Evolutionary conservation across 1,140 invertebrate species (phyloP).

Genomic region (Microplitis demolitor): DNA sequence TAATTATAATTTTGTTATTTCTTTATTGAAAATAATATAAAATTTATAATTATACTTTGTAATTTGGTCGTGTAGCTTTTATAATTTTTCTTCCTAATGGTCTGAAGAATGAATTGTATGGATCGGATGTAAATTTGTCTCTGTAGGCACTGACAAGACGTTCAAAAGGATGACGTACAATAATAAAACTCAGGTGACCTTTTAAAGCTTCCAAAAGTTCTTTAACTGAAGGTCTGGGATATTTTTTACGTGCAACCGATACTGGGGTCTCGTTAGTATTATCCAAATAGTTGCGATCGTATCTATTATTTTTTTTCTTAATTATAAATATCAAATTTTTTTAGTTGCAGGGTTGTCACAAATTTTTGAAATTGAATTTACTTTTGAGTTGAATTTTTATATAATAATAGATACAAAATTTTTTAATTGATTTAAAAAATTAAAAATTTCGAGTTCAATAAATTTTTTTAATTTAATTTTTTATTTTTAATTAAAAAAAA

Average conservation of each 20-base stretch:
- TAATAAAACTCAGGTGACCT: slow-evolving; percentile 77
- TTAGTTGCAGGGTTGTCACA: too few relatives aligned
- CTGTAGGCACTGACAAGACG: slow-evolving; percentile 86
- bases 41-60: too few relatives aligned
- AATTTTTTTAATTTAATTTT: too few relatives aligned
- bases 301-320: slow-evolving; percentile 47
- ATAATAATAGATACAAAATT: background rate
- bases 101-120: too few relatives aligned
- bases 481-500: too few relatives aligned
- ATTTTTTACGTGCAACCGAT: slow-evolving; percentile 74
- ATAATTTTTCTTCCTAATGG: background rate
- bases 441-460: too few relatives aligned
- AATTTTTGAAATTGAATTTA: too few relatives aligned
- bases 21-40: too few relatives aligned
- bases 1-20: too few relatives aligned
- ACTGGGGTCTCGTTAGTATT: slow-evolving; percentile 77
- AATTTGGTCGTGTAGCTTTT: background rate
- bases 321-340: background rate
- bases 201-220: slow-evolving; percentile 70
- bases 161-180: slow-evolving; percentile 88
- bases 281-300: slow-evolving; percentile 73
- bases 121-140: slow-evolving; percentile 72
- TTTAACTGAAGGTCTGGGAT: slow-evolving; percentile 72
- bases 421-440: too few relatives aligned
- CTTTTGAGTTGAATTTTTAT: background rate